phyloP scores from a whole-genome alignment of 2,888 invertebrate species.

The Rapana venosa region DNA sequence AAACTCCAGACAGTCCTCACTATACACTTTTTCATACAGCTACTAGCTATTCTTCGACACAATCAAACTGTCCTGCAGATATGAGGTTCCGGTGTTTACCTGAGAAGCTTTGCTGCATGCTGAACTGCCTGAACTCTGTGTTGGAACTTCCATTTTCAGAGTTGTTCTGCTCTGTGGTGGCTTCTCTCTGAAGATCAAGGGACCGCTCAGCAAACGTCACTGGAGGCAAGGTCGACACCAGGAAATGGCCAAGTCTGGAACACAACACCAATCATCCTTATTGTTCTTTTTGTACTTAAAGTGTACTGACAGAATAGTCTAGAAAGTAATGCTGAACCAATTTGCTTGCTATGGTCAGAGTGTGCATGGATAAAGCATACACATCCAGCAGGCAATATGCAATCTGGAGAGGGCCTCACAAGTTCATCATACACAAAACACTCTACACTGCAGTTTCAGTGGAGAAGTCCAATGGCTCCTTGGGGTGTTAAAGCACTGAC shows the following conservation, averaged over 20 bases:
- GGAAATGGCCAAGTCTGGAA: slow-evolving; percentile 91
- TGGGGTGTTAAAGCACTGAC: no score
- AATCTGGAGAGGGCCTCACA: no score
- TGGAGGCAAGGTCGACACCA: slow-evolving; percentile 90
- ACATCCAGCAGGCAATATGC: no score
- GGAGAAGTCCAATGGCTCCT: no score
- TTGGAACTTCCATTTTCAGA: slow-evolving; percentile 4
- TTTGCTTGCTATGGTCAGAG: no score
- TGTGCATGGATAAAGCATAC: no score
- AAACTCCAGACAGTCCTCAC: background rate
- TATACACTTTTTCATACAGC: background rate
- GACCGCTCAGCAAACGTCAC: slow-evolving; percentile 62
- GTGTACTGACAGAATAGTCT: no score
- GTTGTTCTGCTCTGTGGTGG: background rate
- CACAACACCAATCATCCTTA: slow-evolving; percentile 45
- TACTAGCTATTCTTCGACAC: no score
- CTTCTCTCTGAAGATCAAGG: slow-evolving; percentile 38
- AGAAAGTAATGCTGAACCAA: no score
- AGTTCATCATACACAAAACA: no score
- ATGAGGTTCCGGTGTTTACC: background rate
- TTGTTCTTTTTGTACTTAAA: no score
- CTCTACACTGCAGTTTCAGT: no score
- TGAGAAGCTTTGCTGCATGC: slow-evolving; percentile 34
- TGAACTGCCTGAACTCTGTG: slow-evolving; percentile 33
- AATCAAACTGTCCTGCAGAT: background rate